Percentiles rank a stretch among this genome's conserved stretches.
These are phyloP conservation scores for Alsophila aescularia DNA, from an alignment of 2,888 invertebrate genomes.

Conservation along the genomic window DNA sequence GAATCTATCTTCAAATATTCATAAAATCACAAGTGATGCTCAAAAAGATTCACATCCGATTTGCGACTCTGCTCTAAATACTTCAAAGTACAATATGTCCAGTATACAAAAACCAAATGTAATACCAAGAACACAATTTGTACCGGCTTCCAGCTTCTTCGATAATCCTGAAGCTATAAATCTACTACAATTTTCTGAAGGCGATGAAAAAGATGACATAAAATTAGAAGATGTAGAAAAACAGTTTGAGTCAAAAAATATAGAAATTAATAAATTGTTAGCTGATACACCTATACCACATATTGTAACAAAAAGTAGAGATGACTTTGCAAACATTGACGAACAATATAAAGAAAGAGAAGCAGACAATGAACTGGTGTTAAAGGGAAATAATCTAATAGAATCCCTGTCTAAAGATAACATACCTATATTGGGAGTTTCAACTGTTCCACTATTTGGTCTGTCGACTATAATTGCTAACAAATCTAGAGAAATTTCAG, in stretches of 20 bases:
- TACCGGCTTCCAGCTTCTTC: slow-evolving; percentile 31
- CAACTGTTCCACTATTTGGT: slow-evolving; percentile 54
- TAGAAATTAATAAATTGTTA: not conserved
- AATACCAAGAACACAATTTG: slow-evolving; percentile 15
- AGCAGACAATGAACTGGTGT: slow-evolving; percentile 1
- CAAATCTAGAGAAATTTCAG: slow-evolving; percentile 41
- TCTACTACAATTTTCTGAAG: not conserved
- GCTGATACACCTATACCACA: not conserved
- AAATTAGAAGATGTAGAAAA: not conserved
- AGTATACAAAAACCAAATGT: slow-evolving; percentile 12
- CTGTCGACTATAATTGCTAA: slow-evolving; percentile 52
- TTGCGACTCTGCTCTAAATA: slow-evolving; percentile 16
- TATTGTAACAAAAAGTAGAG: not conserved
- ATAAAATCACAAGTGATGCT: not conserved
- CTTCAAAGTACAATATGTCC: slow-evolving; percentile 15
- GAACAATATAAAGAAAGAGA: slow-evolving; percentile 8
- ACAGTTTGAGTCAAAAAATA: slow-evolving; percentile 2
- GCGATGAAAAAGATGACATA: not conserved
- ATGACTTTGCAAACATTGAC: not conserved
- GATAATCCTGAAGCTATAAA: slow-evolving; percentile 15
- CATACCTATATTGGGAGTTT: slow-evolving; percentile 46
- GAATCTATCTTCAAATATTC: not conserved
- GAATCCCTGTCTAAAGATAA: slow-evolving; percentile 43
- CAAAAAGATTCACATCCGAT: not conserved
- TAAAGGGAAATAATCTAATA: slow-evolving; percentile 37